Evolutionary conservation across 2,888 invertebrate genomes (phyloP).

Genomic region (Boloria euphrosyne): DNA sequence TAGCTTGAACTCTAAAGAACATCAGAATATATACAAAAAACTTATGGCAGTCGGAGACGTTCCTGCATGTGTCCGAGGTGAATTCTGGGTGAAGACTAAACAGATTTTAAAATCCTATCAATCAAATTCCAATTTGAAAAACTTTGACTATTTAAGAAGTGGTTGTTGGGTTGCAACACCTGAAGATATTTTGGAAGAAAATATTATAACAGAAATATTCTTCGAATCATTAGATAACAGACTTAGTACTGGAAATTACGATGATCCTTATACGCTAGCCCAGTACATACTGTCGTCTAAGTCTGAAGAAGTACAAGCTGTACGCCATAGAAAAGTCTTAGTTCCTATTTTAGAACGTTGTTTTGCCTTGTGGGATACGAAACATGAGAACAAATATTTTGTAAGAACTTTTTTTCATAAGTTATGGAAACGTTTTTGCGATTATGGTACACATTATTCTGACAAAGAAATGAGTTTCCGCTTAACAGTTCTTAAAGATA

Average conservation of each 20-base stretch:
- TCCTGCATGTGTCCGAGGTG: slow-evolving; percentile 50
- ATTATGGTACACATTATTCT: slow-evolving; percentile 42
- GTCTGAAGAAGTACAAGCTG: slow-evolving; percentile 48
- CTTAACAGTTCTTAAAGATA: slow-evolving; percentile 47
- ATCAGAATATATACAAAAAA: slow-evolving; percentile 55
- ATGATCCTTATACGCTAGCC: slow-evolving; percentile 43
- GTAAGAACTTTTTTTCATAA: slow-evolving; percentile 45
- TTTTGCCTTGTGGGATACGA: slow-evolving; percentile 48
- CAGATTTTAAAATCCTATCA: slow-evolving; percentile 51
- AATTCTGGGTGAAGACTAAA: slow-evolving; percentile 56
- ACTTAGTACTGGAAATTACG: slow-evolving; percentile 40
- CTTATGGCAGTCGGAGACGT: slow-evolving; percentile 48
- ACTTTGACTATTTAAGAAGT: slow-evolving; percentile 39
- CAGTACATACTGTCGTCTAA: slow-evolving; percentile 52
- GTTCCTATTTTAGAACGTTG: slow-evolving; percentile 51
- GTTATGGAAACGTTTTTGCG: slow-evolving; percentile 48
- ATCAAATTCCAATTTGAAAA: slow-evolving; percentile 35
- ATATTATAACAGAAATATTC: slow-evolving; percentile 51
- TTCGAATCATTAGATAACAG: slow-evolving; percentile 50
- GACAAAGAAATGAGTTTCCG: slow-evolving; percentile 46
- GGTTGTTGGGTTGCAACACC: slow-evolving; percentile 44
- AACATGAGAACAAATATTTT: slow-evolving; percentile 39
- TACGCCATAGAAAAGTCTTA: slow-evolving; percentile 52
- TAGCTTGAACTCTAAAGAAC: slow-evolving; percentile 57
- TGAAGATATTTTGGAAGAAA: slow-evolving; percentile 48